These are phyloP conservation scores for Antrozous pallidus DNA, from an alignment of 2,797 vertebrate species.

Conservation along the genomic window DNA sequence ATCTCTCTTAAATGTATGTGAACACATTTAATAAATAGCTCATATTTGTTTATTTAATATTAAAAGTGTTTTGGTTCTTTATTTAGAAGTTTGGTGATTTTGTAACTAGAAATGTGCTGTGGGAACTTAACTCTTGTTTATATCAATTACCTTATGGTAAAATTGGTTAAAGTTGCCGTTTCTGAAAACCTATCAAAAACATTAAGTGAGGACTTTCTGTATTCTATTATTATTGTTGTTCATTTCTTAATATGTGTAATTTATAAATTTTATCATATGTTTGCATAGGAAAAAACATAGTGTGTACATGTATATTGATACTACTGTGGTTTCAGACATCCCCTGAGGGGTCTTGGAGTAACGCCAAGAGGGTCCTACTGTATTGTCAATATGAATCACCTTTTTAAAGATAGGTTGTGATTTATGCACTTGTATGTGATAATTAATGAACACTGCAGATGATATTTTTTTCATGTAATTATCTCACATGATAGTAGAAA, in stretches of 20 bases:
- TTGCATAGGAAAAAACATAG: neutral
- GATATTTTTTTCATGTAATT: neutral
- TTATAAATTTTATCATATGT: neutral
- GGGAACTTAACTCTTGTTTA: neutral
- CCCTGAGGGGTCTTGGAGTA: neutral
- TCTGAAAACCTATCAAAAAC: neutral
- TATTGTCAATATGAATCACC: neutral
- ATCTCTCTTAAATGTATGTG: neutral
- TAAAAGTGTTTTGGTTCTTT: neutral
- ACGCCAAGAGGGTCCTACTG: neutral
- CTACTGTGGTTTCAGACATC: neutral
- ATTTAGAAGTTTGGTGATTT: neutral
- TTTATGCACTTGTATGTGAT: neutral
- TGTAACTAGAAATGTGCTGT: neutral
- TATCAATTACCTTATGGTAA: neutral
- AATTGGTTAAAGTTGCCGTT: neutral
- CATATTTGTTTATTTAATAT: neutral
- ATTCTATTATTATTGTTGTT: neutral
- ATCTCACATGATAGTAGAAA: neutral
- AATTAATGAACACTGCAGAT: neutral
- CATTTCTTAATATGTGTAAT: neutral
- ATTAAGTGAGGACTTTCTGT: neutral
- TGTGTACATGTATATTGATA: neutral
- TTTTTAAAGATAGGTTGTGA: constrained; percentile 5
- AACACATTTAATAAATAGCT: neutral